Conservation (phyloP, 2,113 vertebrate genomes). For the Chloroceryle aenea region DNA sequence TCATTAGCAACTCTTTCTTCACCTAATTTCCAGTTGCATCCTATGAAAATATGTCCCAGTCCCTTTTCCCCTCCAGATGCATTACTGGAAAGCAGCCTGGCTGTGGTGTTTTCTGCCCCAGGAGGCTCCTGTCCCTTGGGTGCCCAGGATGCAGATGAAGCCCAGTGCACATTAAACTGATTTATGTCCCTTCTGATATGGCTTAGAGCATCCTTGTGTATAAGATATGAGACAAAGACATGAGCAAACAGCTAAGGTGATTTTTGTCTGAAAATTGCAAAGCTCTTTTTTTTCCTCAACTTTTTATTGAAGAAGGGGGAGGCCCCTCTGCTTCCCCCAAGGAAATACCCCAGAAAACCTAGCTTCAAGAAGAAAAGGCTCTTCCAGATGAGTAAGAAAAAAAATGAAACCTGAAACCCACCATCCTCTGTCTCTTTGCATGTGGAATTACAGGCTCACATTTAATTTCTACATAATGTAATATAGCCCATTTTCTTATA, state of each 20-base stretch:
- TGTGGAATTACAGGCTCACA: neutral
- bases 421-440: neutral
- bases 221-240: neutral
- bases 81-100: neutral
- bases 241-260: neutral
- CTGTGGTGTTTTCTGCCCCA: neutral
- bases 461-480: neutral
- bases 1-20: neutral
- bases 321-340: neutral
- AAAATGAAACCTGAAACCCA: neutral
- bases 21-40: rapidly evolving
- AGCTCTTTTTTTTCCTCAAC: neutral
- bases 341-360: slow-evolving; percentile 6
- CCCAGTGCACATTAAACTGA: neutral
- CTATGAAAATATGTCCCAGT: neutral
- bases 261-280: neutral
- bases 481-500: neutral
- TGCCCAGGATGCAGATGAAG: neutral
- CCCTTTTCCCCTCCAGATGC: neutral
- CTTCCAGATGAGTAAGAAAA: neutral
- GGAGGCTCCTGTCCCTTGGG: neutral
- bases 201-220: neutral
- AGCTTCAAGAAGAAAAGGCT: neutral
- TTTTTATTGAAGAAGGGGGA: neutral
- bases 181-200: neutral